phyloP scores from a whole-genome alignment of 64 coral and sea anemone species.

The Astreopora myriophthalma region DNA sequence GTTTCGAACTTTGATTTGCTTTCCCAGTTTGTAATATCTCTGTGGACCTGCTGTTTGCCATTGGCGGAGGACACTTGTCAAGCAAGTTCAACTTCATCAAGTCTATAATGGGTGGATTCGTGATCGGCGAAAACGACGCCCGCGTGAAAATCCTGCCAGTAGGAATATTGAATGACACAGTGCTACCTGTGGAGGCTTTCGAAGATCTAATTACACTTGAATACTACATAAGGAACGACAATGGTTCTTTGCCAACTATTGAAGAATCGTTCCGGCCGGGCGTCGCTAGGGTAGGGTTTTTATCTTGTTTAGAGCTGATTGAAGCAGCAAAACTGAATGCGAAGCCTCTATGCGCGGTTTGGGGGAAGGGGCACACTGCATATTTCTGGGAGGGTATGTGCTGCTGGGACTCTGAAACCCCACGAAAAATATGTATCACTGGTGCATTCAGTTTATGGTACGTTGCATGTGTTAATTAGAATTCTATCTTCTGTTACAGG shows the following conservation, averaged over 20 bases:
- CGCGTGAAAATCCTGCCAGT: background rate
- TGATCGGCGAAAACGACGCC: conserved; percentile 13
- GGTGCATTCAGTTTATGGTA: too few species aligned
- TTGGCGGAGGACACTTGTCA: conserved; percentile 57
- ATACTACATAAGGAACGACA: background rate
- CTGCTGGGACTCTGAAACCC: too few species aligned
- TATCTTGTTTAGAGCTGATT: background rate
- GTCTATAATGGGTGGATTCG: conserved; percentile 64
- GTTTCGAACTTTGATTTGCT: background rate
- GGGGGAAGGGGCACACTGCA: too few species aligned
- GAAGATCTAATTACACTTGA: background rate
- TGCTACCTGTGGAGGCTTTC: background rate
- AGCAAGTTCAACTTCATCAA: conserved; percentile 71
- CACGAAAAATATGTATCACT: too few species aligned
- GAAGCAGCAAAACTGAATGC: too few species aligned
- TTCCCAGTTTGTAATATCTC: conserved; percentile 67
- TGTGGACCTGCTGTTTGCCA: conserved; percentile 62
- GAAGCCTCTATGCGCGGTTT: too few species aligned
- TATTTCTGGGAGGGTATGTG: too few species aligned
- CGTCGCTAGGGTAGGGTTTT: background rate
- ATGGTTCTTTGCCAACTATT: background rate
- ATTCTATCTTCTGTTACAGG: conserved; percentile 3
- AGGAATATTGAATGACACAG: background rate
- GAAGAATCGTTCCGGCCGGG: background rate
- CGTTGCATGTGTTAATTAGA: background rate